Evolutionary conservation across 2,888 invertebrate genomes (phyloP).

Genomic region (Boloria selene): DNA sequence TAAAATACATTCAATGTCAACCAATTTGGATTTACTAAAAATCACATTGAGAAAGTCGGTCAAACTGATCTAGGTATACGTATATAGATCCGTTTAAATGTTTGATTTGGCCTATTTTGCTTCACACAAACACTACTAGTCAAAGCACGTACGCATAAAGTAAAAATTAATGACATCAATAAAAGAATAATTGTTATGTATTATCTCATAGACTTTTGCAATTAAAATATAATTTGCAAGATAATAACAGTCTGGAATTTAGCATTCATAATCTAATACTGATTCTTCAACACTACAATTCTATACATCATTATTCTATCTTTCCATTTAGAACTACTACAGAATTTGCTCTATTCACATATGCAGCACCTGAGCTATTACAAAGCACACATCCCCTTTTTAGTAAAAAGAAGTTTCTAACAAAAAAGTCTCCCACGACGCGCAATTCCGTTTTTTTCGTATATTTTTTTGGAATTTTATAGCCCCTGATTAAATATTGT

Average conservation of each 20-base stretch:
- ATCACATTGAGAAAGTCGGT: no score
- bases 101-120: not conserved
- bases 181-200: not conserved
- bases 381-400: constrained; percentile 58
- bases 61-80: no score
- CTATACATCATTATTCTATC: constrained; percentile 25
- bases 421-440: constrained; percentile 64
- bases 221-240: constrained; percentile 1
- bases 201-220: not conserved
- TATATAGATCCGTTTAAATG: not conserved
- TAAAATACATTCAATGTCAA: no score
- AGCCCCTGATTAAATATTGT: constrained; percentile 54
- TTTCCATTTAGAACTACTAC: constrained; percentile 30
- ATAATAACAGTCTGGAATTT: not conserved
- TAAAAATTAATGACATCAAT: not conserved
- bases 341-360: constrained; percentile 52
- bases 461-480: constrained; percentile 50
- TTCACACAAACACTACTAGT: not conserved
- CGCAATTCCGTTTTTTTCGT: constrained; percentile 60
- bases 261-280: constrained; percentile 18
- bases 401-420: constrained; percentile 54
- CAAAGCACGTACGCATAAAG: not conserved
- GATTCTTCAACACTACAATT: constrained; percentile 29
- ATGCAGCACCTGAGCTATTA: constrained; percentile 62
- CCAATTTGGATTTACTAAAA: no score